Evolutionary conservation across 2,888 invertebrate species (phyloP).

Genomic region (Teleogryllus oceanicus): DNA sequence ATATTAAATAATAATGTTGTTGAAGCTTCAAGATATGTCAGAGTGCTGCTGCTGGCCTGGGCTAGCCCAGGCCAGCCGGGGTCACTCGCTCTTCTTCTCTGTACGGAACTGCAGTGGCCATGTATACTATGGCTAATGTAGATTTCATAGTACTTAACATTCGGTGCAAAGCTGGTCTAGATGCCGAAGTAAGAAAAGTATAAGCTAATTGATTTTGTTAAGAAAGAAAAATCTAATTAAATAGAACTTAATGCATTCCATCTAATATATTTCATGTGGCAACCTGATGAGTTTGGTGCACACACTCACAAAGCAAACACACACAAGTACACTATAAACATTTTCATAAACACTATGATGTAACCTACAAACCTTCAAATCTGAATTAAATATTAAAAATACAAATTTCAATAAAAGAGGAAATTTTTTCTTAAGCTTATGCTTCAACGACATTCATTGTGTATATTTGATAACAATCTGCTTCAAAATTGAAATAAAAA

Average conservation of each 20-base stretch:
- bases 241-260: conserved; percentile 30
- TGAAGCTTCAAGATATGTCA: conserved; percentile 31
- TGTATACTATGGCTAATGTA: conserved; percentile 25
- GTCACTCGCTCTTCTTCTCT: conserved; percentile 5
- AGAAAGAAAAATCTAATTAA: conserved; percentile 23
- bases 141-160: conserved; percentile 27
- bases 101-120: conserved; percentile 20
- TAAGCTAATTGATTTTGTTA: conserved; percentile 32
- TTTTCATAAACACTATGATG: conserved; percentile 18
- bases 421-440: conserved; percentile 26
- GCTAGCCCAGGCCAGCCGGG: conserved; percentile 4
- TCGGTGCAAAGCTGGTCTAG: conserved; percentile 36
- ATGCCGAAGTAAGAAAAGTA: conserved; percentile 30
- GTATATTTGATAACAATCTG: background rate
- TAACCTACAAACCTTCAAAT: background rate
- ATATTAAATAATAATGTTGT: conserved; percentile 30
- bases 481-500: background rate
- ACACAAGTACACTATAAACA: background rate
- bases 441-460: conserved; percentile 11
- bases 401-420: background rate
- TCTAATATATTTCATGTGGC: conserved; percentile 29
- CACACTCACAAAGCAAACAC: conserved; percentile 22
- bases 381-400: conserved; percentile 1
- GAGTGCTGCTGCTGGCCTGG: conserved; percentile 23
- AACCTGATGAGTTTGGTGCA: conserved; percentile 28